Conservation (phyloP, 2,113 vertebrate genomes). For the Mormyrus lacerda region DNA sequence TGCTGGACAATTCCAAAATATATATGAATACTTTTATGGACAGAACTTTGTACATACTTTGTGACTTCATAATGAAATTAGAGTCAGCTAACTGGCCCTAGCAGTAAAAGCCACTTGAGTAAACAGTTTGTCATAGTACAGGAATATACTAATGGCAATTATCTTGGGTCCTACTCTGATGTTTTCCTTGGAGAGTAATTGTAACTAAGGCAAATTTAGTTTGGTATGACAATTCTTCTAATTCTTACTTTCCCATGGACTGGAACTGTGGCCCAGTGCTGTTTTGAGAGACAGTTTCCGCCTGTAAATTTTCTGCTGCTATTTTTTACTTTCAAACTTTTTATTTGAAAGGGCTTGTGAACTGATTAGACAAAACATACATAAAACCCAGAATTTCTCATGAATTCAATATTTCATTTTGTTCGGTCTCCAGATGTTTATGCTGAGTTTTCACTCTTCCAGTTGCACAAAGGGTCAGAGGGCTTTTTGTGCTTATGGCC, state of each 20-base stretch:
- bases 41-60: background rate
- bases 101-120: background rate
- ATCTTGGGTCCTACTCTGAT: background rate
- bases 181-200: background rate
- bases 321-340: background rate
- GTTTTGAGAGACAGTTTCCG: background rate
- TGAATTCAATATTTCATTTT: background rate
- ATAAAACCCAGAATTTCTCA: background rate
- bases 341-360: background rate
- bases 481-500: constrained; percentile 26
- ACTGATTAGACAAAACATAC: background rate
- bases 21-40: background rate
- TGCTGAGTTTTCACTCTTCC: background rate
- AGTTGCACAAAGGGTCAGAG: constrained; percentile 24
- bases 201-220: background rate
- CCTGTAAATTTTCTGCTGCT: background rate
- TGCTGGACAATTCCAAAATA: too few relatives aligned
- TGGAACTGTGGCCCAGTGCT: background rate
- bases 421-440: background rate
- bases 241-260: background rate
- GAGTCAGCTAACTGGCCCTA: background rate
- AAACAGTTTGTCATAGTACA: constrained; percentile 5
- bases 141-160: background rate
- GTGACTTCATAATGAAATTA: background rate
- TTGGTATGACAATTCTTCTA: background rate